phyloP scores from a whole-genome alignment of 2,797 vertebrate genomes.

The Cossypha polioptera region DNA sequence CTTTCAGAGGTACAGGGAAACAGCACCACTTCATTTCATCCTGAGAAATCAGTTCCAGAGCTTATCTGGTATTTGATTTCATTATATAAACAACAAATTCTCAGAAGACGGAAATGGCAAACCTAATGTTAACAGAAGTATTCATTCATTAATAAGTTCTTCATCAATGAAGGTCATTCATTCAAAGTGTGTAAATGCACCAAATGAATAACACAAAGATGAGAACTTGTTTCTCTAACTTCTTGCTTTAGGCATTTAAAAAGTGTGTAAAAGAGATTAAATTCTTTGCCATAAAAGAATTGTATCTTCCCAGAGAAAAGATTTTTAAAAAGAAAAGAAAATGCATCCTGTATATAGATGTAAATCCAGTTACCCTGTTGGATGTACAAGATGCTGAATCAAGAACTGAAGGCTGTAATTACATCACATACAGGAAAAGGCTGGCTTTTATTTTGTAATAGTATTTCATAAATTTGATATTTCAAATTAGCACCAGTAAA shows the following conservation, averaged over 20 bases:
- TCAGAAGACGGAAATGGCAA: not conserved
- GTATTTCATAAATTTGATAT: not conserved
- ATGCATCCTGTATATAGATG: not conserved
- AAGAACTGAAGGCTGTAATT: not conserved
- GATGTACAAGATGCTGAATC: not conserved
- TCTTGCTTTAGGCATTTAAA: not conserved
- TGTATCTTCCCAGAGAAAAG: not conserved
- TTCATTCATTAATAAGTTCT: not conserved
- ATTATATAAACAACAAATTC: not conserved
- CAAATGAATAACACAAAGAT: not conserved
- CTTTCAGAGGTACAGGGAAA: not conserved
- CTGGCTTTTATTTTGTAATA: not conserved
- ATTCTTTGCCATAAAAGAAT: not conserved
- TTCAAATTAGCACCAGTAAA: not conserved
- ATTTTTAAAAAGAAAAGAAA: not conserved
- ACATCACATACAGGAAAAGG: not conserved
- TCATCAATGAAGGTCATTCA: not conserved
- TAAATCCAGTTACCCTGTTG: not conserved
- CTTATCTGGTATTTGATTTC: not conserved
- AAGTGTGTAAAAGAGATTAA: not conserved
- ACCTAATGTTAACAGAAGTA: not conserved
- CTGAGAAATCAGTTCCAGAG: not conserved
- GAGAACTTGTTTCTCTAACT: not conserved
- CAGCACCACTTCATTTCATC: not conserved
- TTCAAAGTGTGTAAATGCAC: not conserved